Evolutionary conservation across 2,113 vertebrate genomes (phyloP).

Genomic region (Gasterosteus nipponicus): DNA sequence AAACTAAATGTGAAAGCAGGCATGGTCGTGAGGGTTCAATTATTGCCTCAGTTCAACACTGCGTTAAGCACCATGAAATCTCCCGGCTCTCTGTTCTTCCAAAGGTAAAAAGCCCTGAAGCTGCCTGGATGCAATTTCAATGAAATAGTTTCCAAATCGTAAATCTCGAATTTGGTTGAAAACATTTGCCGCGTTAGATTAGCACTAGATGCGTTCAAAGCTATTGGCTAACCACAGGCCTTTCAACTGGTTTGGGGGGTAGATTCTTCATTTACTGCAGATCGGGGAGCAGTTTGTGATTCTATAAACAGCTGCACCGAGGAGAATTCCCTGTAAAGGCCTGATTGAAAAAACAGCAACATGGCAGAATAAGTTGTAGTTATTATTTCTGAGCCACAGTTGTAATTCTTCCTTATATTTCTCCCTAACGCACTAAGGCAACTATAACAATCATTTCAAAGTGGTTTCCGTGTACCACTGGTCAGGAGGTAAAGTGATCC

Average conservation of each 20-base stretch:
- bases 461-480: slow-evolving; percentile 15
- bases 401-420: slow-evolving; percentile 6
- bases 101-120: slow-evolving; percentile 42
- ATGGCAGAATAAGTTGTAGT: slow-evolving; percentile 1
- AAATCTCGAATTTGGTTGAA: slow-evolving; percentile 41
- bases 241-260: slow-evolving; percentile 63
- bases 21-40: slow-evolving; percentile 24
- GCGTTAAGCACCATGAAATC: slow-evolving; percentile 34
- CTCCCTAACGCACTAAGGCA: background rate
- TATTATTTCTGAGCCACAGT: slow-evolving; percentile 17
- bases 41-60: slow-evolving; percentile 26
- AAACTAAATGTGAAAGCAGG: slow-evolving; percentile 31
- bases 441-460: background rate
- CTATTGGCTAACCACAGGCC: slow-evolving; percentile 52
- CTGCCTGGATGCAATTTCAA: slow-evolving; percentile 59
- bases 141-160: slow-evolving; percentile 61
- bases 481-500: slow-evolving; percentile 14
- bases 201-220: slow-evolving; percentile 40
- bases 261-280: slow-evolving; percentile 51
- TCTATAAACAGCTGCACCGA: slow-evolving; percentile 39
- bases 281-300: slow-evolving; percentile 54
- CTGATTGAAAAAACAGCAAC: slow-evolving; percentile 34
- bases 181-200: slow-evolving; percentile 37
- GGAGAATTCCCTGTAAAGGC: slow-evolving; percentile 41
- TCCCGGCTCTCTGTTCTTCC: slow-evolving; percentile 28